Base-by-base conservation (phyloP, 1,140 invertebrate genomes). In the Scaptomyza pallida region DNA sequence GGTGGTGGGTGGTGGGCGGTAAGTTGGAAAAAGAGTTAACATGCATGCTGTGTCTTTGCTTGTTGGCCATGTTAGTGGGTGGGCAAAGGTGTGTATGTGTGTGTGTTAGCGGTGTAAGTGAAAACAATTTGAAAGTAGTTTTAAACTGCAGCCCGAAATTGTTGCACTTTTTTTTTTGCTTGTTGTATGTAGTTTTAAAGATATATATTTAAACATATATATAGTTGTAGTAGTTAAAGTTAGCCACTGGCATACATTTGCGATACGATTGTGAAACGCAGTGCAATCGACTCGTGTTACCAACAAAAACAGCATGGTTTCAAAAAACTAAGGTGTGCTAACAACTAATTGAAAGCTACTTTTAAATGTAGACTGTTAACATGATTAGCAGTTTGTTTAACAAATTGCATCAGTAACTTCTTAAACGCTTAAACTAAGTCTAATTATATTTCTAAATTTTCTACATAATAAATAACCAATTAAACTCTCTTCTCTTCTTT, bases 61-160 rank as follows among this genome's bases (percentile, higher is more conserved):
- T 19, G 16, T 26, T 26, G n/a, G n/a, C n/a, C 16, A 30, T 13
- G 56, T 19, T 30, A 8, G 26, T 13, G 60, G 72, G 78, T 73
- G 78, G 63, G 69, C 56, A 62, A 19, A n/a, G n/a, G n/a, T n/a
- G n/a, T 48, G 50, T 26, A 3, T 41, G 50, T 17, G 4, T 40
- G 67, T 41, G 67, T 41, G 65, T 52, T 70, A 56, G 79, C 48
- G 55, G 76, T 73, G 76, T 73, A 80, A 83, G 80, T 83, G 80
- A 85, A 83, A 83, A 80, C 63, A 69, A 80, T 80, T 85, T 76
- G 81, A 83, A 83, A 83, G 80, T 85, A 54, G 75, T 79, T 79
- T 74, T 65, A 73, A 21, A 82, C 69, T 82, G 78, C 61, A 69
- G 62, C 78, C 35, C 47, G 59, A 76, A 74, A 78, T 68, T 68